phyloP scores from a whole-genome alignment of 2,888 invertebrate species.

The Diploptera punctata region DNA sequence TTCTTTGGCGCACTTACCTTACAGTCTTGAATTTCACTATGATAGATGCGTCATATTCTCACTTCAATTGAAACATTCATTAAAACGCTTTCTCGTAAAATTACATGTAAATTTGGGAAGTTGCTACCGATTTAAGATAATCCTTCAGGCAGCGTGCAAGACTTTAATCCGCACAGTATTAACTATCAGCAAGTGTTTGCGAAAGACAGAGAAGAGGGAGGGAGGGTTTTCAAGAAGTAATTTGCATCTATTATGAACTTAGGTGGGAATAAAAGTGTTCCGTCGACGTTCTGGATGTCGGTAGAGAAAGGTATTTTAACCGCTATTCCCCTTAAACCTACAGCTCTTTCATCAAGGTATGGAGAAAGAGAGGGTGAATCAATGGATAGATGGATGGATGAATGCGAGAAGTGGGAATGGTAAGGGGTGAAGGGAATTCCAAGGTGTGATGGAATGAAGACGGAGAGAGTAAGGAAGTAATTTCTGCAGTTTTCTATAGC shows the following conservation, averaged over 20 bases:
- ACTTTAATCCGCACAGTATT: conserved; percentile 29
- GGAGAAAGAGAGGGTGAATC: conserved; percentile 5
- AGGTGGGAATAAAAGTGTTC: conserved; percentile 23
- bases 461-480: neutral
- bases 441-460: conserved; percentile 10
- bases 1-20: too few relatives aligned
- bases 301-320: conserved; percentile 20
- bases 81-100: neutral
- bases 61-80: neutral
- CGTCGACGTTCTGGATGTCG: conserved; percentile 4
- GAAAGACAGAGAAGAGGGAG: conserved; percentile 21
- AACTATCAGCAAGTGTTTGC: conserved; percentile 31
- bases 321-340: neutral
- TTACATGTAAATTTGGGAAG: neutral
- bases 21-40: too few relatives aligned
- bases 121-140: neutral
- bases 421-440: conserved; percentile 1
- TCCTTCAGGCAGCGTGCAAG: neutral
- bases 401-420: neutral
- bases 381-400: conserved; percentile 8
- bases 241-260: conserved; percentile 33
- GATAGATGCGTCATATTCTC: too few relatives aligned
- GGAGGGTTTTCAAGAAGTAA: conserved; percentile 29
- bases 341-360: conserved; percentile 30
- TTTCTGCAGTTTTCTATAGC: neutral